A percentile compares a stretch with the other conserved stretches of the same genome.
Evolutionary conservation across 2,113 vertebrate genomes (phyloP).

Genomic region (Solenodon paradoxus): DNA sequence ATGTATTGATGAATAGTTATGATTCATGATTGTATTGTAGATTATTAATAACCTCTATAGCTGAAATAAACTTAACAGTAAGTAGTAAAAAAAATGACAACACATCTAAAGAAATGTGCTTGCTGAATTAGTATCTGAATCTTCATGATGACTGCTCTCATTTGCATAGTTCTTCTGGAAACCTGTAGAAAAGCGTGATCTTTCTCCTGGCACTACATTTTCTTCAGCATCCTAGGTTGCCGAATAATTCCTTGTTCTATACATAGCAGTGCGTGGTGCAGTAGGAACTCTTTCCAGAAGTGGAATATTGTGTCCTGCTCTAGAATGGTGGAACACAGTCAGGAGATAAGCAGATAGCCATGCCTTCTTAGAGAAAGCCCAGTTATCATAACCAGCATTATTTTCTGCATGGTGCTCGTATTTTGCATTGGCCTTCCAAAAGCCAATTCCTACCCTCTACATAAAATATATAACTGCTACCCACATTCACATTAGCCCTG

Average conservation of each 20-base stretch:
- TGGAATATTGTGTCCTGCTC: background rate
- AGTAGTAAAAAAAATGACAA: background rate
- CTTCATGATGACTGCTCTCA: background rate
- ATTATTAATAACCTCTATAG: background rate
- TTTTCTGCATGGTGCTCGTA: background rate
- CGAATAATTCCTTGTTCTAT: background rate
- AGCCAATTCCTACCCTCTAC: background rate
- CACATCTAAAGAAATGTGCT: background rate
- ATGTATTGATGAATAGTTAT: background rate
- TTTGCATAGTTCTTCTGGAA: background rate
- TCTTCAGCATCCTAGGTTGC: background rate
- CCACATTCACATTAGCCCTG: background rate
- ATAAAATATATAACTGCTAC: background rate
- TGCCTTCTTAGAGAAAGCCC: background rate
- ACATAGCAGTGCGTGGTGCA: background rate
- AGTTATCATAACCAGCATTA: accelerated
- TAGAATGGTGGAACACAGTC: background rate
- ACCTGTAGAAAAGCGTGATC: background rate
- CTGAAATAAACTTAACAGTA: background rate
- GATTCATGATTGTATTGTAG: background rate
- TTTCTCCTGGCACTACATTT: background rate
- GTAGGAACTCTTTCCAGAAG: background rate
- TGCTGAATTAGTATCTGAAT: background rate
- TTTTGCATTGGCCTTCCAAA: background rate
- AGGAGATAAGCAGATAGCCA: background rate